Conservation (phyloP, 2,797 vertebrate genomes). For the Capromys pilorides region DNA sequence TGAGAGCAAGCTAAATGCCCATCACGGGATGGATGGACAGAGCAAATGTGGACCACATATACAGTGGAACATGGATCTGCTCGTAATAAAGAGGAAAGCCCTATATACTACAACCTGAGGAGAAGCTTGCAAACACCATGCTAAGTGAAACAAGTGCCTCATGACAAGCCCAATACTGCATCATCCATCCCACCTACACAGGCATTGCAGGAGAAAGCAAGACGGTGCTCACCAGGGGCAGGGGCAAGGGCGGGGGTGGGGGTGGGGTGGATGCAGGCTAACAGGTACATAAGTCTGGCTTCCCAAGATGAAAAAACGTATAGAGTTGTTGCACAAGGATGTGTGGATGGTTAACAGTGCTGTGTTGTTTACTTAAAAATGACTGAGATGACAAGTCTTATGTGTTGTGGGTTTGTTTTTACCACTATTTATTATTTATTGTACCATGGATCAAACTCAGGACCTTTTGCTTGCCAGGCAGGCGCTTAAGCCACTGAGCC, state of each 20-base stretch:
- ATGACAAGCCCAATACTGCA: neutral
- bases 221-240: neutral
- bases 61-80: neutral
- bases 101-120: neutral
- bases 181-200: neutral
- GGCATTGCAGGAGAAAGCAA: neutral
- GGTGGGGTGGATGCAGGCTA: no score
- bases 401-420: no score
- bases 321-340: neutral
- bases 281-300: neutral
- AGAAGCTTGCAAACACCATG: neutral
- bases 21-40: neutral
- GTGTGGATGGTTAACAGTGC: neutral
- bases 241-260: no score
- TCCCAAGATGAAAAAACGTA: neutral
- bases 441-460: no score
- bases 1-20: neutral
- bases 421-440: no score
- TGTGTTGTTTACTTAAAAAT: neutral
- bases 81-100: constrained; percentile 5
- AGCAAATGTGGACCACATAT: neutral
- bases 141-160: constrained; percentile 12
- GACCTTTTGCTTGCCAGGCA: no score
- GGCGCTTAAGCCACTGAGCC: no score
- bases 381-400: neutral